Evolutionary conservation across 2,888 invertebrate species (phyloP), one percentile per base, ranked within the genome.

Genomic region (Perdita meconis): DNA sequence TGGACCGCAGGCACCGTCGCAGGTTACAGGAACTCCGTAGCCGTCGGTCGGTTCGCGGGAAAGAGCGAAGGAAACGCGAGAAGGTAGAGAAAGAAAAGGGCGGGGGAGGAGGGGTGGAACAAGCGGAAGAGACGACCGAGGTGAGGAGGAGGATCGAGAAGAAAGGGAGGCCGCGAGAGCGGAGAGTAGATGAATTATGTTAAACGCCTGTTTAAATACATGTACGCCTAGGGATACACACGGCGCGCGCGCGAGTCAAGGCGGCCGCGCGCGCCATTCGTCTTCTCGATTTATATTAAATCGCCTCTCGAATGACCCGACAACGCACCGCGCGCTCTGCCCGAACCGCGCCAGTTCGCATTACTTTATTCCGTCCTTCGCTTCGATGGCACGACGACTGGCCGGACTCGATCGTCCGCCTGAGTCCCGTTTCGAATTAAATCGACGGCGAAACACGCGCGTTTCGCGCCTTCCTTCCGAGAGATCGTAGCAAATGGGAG

Each of bases 241-340:
- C 80, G 68, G 51, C 71, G 72, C 75, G 72, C 75, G 80, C 82
- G 86, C 84, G 68, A 79, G 89, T 87, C 89, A 89, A 90, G 88
- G 84, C 86, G 87, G 87, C 84, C 89, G 88, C 90, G 87, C 87
- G 89, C 80, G 81, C 89, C 89, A 91, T 91, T 89, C 90, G 89
- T 91, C 91, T 89, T 91, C 88, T 88, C 90, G 90, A 91, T 91
- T 91, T 91, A 91, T 90, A 90, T 89, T 88, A 90, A 91, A 90
- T 90, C 86, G 87, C 87, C 81, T 84, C 83, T 85, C 84, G 86
- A 89, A 89, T 86, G 87, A 88, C 87, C 88, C 86, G 77, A 87
- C 89, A 89, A 84, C 83, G 76, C 64, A 59, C 53, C 60, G 44
- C 42, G 44, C 42, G 38, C 67, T 63, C 51, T 56, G 51, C 19